Percentiles rank a stretch among this genome's conserved stretches.
Conservation (phyloP, 2,888 invertebrate species). For the Uloborus plumipes region DNA sequence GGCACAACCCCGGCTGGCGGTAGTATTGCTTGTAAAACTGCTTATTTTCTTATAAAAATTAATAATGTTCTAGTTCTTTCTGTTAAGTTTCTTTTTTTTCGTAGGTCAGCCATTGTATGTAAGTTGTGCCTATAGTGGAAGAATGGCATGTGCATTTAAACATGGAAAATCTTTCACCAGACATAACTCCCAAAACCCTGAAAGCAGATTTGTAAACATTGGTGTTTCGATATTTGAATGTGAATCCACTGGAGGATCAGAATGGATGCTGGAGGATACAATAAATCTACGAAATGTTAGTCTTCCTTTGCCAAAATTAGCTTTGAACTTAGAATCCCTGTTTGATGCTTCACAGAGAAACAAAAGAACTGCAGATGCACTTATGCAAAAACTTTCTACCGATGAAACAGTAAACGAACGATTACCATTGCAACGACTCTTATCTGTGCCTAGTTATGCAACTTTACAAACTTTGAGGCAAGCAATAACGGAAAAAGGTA, state of each 20-base stretch:
- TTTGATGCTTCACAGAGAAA: slow-evolving; percentile 66
- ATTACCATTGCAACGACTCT: slow-evolving; percentile 74
- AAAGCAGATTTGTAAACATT: slow-evolving; percentile 87
- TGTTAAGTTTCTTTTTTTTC: slow-evolving; percentile 66
- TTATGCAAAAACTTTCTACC: slow-evolving; percentile 62
- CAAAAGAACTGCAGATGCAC: slow-evolving; percentile 62
- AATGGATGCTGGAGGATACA: slow-evolving; percentile 94
- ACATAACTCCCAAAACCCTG: slow-evolving; percentile 81
- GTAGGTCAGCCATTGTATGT: slow-evolving; percentile 89
- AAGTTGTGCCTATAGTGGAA: slow-evolving; percentile 96
- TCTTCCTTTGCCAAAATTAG: slow-evolving; percentile 72
- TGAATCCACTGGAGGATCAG: slow-evolving; percentile 92
- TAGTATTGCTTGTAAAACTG: neutral
- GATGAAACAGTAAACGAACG: slow-evolving; percentile 62
- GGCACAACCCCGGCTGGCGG: neutral
- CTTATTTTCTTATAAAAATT: too few relatives aligned
- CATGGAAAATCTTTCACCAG: slow-evolving; percentile 90
- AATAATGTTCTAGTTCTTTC: neutral
- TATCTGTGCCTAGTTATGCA: slow-evolving; percentile 92
- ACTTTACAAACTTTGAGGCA: slow-evolving; percentile 88
- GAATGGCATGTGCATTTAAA: slow-evolving; percentile 97
- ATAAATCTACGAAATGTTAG: slow-evolving; percentile 94
- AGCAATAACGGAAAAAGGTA: slow-evolving; percentile 91
- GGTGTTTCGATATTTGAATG: slow-evolving; percentile 98
- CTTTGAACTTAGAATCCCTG: slow-evolving; percentile 64